These are phyloP conservation scores for Proteles cristata DNA, from an alignment of 2,113 vertebrate species.

Conservation along the genomic window DNA sequence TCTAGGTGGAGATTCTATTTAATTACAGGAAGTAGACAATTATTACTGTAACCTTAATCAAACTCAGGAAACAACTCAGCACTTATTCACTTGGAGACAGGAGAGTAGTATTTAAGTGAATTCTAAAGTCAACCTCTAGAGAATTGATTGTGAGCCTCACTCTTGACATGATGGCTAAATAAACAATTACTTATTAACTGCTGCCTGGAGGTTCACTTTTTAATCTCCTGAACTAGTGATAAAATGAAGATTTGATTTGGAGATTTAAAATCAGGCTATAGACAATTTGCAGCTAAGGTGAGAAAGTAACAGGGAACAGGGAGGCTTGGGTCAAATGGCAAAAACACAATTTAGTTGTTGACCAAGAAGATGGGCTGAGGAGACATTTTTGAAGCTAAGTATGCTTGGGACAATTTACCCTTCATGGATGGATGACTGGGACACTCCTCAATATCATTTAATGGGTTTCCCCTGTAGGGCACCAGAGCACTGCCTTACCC, in stretches of 20 bases:
- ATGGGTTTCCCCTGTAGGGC: conserved; percentile 40
- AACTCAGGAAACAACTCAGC: conserved; percentile 39
- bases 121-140: conserved; percentile 59
- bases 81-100: conserved; percentile 47
- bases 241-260: conserved; percentile 79
- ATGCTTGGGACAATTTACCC: conserved; percentile 15
- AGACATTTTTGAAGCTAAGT: conserved; percentile 49
- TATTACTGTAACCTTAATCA: conserved; percentile 73
- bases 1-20: conserved; percentile 49
- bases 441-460: conserved; percentile 38
- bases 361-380: conserved; percentile 56
- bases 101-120: conserved; percentile 66
- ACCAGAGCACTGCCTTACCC: neutral
- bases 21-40: conserved; percentile 58
- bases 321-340: conserved; percentile 70
- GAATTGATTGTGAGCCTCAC: conserved; percentile 76
- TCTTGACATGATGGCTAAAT: conserved; percentile 74
- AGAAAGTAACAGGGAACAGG: conserved; percentile 47
- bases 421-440: neutral
- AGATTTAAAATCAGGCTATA: conserved; percentile 69
- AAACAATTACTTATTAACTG: conserved; percentile 80
- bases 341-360: conserved; percentile 73
- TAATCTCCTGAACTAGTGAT: conserved; percentile 75
- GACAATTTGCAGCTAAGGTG: conserved; percentile 66
- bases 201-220: conserved; percentile 75